Evolutionary conservation across 2,888 invertebrate genomes (phyloP).

Genomic region (Eupelmus urozonus): DNA sequence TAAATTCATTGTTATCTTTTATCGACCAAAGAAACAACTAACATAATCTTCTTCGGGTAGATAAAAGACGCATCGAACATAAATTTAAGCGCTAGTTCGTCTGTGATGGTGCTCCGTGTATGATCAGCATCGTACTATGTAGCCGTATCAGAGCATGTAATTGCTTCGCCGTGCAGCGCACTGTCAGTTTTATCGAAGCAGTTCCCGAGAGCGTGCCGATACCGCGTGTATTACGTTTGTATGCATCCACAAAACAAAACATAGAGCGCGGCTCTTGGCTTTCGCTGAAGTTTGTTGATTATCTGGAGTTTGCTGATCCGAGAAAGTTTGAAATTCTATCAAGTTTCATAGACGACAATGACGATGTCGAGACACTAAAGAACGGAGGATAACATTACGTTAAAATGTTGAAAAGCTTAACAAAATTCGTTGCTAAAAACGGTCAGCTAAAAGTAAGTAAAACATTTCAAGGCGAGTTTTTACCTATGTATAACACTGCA

Average conservation of each 20-base stretch:
- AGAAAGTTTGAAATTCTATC: too few species aligned
- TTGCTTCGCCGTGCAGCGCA: conserved; percentile 4
- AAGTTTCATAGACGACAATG: too few species aligned
- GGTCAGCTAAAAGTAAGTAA: conserved; percentile 47
- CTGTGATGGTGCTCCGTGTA: conserved; percentile 19
- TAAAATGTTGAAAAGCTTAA: conserved; percentile 39
- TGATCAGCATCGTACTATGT: conserved; percentile 20
- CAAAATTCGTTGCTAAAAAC: conserved; percentile 30
- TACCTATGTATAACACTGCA: too few species aligned
- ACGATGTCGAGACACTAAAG: too few species aligned
- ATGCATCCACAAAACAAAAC: conserved; percentile 31
- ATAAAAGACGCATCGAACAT: conserved; percentile 24
- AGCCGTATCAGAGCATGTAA: conserved; percentile 25
- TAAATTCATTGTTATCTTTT: conserved; percentile 31
- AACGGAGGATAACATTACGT: too few species aligned
- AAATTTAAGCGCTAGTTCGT: too few species aligned
- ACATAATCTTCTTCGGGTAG: conserved; percentile 28
- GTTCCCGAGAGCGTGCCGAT: conserved; percentile 33
- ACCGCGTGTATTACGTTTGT: too few species aligned
- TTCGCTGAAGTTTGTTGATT: conserved; percentile 4
- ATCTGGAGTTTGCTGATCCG: too few species aligned
- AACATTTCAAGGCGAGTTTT: too few species aligned
- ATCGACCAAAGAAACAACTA: too few species aligned
- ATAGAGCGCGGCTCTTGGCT: too few species aligned
- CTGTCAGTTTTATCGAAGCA: conserved; percentile 46